phyloP scores from a whole-genome alignment of 2,888 invertebrate species.

The Poecilobothrus nobilitatus region DNA sequence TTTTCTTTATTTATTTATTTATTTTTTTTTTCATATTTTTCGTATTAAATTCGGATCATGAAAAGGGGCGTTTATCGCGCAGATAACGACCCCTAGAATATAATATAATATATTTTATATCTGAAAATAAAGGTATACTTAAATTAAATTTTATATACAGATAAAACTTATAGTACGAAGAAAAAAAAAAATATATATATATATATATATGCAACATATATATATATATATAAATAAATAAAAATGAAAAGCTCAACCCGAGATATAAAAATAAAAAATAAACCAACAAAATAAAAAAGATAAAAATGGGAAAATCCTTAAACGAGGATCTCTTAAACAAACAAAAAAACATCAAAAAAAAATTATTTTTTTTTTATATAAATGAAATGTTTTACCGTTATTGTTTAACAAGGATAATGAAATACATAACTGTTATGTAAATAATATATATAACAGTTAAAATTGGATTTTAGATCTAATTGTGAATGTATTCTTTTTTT shows the following conservation, averaged over 20 bases:
- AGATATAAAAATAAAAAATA: conserved; percentile 11
- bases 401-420: too few relatives aligned
- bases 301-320: conserved; percentile 1
- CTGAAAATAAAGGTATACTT: conserved; percentile 20
- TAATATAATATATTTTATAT: conserved; percentile 13
- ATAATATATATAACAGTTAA: too few relatives aligned
- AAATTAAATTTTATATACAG: conserved; percentile 22
- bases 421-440: too few relatives aligned
- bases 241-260: background rate
- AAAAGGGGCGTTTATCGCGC: conserved; percentile 31
- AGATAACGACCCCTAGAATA: conserved; percentile 28
- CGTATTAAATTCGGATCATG: conserved; percentile 11
- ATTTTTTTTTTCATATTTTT: background rate
- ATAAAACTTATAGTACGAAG: conserved; percentile 14
- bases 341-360: background rate
- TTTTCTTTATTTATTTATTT: too few relatives aligned
- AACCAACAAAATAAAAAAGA: background rate
- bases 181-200: conserved; percentile 20
- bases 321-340: background rate
- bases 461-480: too few relatives aligned
- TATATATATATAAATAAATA: too few relatives aligned
- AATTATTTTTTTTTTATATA: too few relatives aligned
- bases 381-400: too few relatives aligned
- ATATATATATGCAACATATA: conserved; percentile 22
- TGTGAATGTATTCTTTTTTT: too few relatives aligned